Percentiles rank a stretch among this genome's conserved stretches.
Evolutionary conservation across 2,888 invertebrate genomes (phyloP).

Genomic region (Shargacucullia verbasci): DNA sequence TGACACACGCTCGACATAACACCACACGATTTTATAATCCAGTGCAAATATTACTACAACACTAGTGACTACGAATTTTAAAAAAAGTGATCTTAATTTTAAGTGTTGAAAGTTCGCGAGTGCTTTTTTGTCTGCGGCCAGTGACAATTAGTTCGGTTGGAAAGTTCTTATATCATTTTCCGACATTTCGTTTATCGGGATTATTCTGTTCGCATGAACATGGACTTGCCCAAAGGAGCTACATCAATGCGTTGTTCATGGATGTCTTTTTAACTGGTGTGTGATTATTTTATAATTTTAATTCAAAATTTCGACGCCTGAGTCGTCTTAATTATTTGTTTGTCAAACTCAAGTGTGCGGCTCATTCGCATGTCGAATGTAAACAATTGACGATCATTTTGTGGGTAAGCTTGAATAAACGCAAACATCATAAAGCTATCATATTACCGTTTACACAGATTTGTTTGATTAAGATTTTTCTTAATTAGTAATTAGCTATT

Average conservation of each 20-base stretch:
- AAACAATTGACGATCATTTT: slow-evolving; percentile 66
- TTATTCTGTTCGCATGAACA: slow-evolving; percentile 81
- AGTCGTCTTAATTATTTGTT: slow-evolving; percentile 50
- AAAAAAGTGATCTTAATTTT: slow-evolving; percentile 58
- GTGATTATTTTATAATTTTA: slow-evolving; percentile 72
- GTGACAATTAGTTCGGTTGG: slow-evolving; percentile 67
- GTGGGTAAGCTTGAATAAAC: slow-evolving; percentile 66
- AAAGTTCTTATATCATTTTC: slow-evolving; percentile 57
- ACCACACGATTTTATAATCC: slow-evolving; percentile 61
- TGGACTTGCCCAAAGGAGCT: slow-evolving; percentile 86
- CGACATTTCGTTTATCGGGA: slow-evolving; percentile 69
- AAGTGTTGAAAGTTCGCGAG: slow-evolving; percentile 63
- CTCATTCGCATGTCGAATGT: slow-evolving; percentile 62
- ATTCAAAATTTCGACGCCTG: slow-evolving; percentile 42
- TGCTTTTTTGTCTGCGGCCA: slow-evolving; percentile 65
- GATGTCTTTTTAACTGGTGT: slow-evolving; percentile 89
- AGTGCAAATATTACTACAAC: slow-evolving; percentile 66
- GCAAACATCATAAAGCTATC: slow-evolving; percentile 61
- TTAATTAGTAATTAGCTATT: slow-evolving; percentile 40
- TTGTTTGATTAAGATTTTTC: slow-evolving; percentile 47
- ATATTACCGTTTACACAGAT: slow-evolving; percentile 57
- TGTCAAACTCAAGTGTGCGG: slow-evolving; percentile 59
- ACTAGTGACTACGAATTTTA: slow-evolving; percentile 68
- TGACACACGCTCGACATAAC: slow-evolving; percentile 73
- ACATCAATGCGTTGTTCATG: slow-evolving; percentile 89